Conservation (phyloP, 2,888 invertebrate genomes). For the Eupelmus urozonus region DNA sequence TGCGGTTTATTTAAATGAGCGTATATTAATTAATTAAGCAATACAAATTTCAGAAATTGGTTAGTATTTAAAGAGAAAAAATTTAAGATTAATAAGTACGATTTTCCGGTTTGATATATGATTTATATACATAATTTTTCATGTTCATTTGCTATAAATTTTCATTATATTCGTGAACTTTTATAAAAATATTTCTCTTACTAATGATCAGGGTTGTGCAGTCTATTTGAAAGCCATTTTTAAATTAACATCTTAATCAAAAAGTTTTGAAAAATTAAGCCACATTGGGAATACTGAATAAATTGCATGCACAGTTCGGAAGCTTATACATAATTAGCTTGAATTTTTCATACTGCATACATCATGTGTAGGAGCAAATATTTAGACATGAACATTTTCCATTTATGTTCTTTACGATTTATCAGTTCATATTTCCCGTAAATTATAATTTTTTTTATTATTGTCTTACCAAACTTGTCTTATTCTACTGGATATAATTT, state of each 20-base stretch:
- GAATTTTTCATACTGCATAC: not conserved
- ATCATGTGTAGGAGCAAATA: no score
- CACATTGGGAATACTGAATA: conserved; percentile 14
- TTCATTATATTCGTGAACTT: conserved; percentile 34
- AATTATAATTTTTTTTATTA: no score
- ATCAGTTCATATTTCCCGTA: no score
- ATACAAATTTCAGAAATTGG: no score
- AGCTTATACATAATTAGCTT: conserved; percentile 43
- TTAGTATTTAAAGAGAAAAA: no score
- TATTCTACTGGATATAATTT: no score
- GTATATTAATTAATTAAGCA: no score
- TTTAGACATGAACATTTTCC: not conserved
- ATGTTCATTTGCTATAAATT: conserved; percentile 23
- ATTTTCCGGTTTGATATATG: no score
- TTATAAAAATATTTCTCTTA: conserved; percentile 29
- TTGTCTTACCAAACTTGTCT: no score
- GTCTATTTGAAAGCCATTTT: conserved; percentile 17
- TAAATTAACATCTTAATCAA: conserved; percentile 10
- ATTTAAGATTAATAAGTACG: no score
- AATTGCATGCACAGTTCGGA: conserved; percentile 17
- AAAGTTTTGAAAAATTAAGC: conserved; percentile 22
- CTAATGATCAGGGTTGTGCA: conserved; percentile 28
- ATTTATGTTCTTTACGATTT: no score
- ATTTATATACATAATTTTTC: conserved; percentile 5
- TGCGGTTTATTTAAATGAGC: no score